Evolutionary conservation across 2,113 vertebrate species (phyloP).

Genomic region (Agapornis roseicollis): DNA sequence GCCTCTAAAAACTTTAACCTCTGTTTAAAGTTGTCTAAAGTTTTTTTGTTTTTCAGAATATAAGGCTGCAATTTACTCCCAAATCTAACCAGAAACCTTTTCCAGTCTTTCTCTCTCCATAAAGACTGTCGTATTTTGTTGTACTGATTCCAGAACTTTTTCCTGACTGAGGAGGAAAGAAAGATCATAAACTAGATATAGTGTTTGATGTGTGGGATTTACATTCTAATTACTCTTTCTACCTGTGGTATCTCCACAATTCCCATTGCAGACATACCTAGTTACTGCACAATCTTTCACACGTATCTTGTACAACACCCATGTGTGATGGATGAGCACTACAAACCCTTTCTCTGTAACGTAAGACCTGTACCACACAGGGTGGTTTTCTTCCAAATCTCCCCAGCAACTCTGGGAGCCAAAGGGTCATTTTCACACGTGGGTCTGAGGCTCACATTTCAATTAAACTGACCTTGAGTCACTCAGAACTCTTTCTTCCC

Average conservation of each 20-base stretch:
- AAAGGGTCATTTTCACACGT: background rate
- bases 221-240: background rate
- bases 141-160: background rate
- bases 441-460: background rate
- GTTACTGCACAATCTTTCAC: background rate
- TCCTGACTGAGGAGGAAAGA: background rate
- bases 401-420: background rate
- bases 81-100: background rate
- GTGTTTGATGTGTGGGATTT: background rate
- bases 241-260: background rate
- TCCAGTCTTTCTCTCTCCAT: background rate
- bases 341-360: background rate
- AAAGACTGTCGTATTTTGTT: background rate
- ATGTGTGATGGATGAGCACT: rapidly evolving
- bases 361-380: rapidly evolving
- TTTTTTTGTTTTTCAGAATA: background rate
- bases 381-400: background rate
- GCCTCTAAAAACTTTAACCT: background rate
- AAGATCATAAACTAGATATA: background rate
- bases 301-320: background rate
- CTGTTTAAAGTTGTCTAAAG: background rate
- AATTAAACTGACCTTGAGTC: background rate
- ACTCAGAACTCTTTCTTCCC: background rate
- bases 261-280: background rate
- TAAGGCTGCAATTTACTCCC: background rate